Percentiles rank a stretch among this genome's conserved stretches.
Evolutionary conservation across 2,113 vertebrate species (phyloP).

Genomic region (Scolopax mira): DNA sequence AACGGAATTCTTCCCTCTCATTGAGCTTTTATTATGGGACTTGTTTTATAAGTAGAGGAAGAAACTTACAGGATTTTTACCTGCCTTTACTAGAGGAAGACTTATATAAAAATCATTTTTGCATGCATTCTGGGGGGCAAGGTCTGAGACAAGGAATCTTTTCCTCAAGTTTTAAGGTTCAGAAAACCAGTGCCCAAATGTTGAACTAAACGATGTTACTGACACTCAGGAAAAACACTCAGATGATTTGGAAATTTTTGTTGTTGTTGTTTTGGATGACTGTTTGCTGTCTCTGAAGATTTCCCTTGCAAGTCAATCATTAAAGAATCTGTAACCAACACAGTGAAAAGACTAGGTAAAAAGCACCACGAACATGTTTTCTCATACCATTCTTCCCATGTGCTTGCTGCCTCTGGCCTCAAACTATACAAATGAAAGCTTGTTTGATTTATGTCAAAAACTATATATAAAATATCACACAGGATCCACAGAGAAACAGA

Average conservation of each 20-base stretch:
- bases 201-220: neutral
- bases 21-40: neutral
- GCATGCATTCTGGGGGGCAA: neutral
- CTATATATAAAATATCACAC: slow-evolving; percentile 66
- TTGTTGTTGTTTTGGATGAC: slow-evolving; percentile 10
- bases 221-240: slow-evolving; percentile 4
- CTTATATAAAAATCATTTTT: neutral
- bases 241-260: neutral
- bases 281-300: slow-evolving; percentile 16
- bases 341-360: slow-evolving; percentile 34
- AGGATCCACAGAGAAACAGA: slow-evolving; percentile 45
- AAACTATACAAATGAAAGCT: slow-evolving; percentile 58
- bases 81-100: neutral
- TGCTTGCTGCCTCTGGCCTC: slow-evolving; percentile 46
- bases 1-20: neutral
- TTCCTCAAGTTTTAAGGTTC: neutral
- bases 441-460: slow-evolving; percentile 65
- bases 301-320: slow-evolving; percentile 36
- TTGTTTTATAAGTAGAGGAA: neutral
- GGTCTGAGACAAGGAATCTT: neutral
- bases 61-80: neutral
- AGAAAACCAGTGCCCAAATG: neutral
- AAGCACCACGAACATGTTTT: neutral
- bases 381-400: neutral
- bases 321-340: slow-evolving; percentile 9